These are phyloP conservation scores for Zaprionus kolodkinae DNA, from an alignment of 1,140 invertebrate species.

Conservation along the genomic window DNA sequence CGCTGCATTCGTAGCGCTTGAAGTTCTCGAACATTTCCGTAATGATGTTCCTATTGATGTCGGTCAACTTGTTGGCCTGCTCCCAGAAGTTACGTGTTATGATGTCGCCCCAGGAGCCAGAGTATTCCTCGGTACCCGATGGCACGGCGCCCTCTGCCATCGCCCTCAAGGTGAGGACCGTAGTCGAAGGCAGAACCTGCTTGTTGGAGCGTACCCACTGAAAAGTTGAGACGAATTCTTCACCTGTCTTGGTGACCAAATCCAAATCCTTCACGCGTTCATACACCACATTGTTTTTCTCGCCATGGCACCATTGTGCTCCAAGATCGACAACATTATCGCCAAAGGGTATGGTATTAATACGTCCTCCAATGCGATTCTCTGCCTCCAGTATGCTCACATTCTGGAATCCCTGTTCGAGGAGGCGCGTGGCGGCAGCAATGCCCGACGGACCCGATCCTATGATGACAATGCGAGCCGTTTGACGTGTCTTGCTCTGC, in stretches of 20 bases:
- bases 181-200: constrained; percentile 43
- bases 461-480: constrained; percentile 85
- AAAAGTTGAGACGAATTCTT: constrained; percentile 48
- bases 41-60: constrained; percentile 68
- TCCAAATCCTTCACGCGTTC: constrained; percentile 86
- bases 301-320: constrained; percentile 92
- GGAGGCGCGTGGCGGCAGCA: constrained; percentile 85
- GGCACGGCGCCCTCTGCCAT: constrained; percentile 35
- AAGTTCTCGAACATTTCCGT: constrained; percentile 84
- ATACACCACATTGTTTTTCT: constrained; percentile 89
- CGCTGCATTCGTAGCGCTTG: constrained; percentile 85
- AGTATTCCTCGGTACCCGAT: constrained; percentile 56
- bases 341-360: constrained; percentile 87
- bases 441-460: constrained; percentile 87
- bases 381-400: constrained; percentile 88
- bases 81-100: constrained; percentile 78
- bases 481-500: constrained; percentile 20
- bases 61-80: constrained; percentile 52
- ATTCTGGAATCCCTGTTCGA: constrained; percentile 85
- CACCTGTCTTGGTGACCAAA: constrained; percentile 77
- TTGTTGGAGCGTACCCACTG: constrained; percentile 82
- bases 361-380: constrained; percentile 89
- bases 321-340: constrained; percentile 90
- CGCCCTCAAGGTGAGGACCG: not conserved
- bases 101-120: constrained; percentile 84